Evolutionary conservation across 2,113 vertebrate genomes (phyloP).

Genomic region (Rissa tridactyla): DNA sequence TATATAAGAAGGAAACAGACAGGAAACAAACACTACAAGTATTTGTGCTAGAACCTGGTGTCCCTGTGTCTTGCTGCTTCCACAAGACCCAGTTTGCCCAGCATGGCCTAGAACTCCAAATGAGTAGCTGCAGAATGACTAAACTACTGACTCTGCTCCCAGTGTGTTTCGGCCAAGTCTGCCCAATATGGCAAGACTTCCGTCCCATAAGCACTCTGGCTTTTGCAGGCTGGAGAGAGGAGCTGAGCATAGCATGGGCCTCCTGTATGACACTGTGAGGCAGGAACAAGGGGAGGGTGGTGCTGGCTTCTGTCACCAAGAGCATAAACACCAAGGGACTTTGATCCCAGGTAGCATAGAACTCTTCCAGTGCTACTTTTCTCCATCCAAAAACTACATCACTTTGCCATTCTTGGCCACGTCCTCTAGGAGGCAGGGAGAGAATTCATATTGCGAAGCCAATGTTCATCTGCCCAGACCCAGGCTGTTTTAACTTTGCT

Average conservation of each 20-base stretch:
- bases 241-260: not conserved
- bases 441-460: not conserved
- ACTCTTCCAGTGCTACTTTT: not conserved
- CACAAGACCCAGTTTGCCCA: not conserved
- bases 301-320: not conserved
- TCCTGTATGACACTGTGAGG: not conserved
- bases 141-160: not conserved
- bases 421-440: not conserved
- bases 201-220: not conserved
- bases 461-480: not conserved
- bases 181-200: not conserved
- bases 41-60: not conserved
- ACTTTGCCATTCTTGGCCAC: not conserved
- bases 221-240: not conserved
- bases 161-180: not conserved
- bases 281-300: not conserved
- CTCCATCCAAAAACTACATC: not conserved
- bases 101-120: not conserved
- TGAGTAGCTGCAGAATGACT: not conserved
- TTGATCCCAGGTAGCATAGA: not conserved
- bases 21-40: not conserved
- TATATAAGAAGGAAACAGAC: not conserved
- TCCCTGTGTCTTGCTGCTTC: not conserved
- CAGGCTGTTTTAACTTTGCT: not conserved
- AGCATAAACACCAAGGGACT: not conserved